Percentiles rank a stretch among this genome's conserved stretches.
Evolutionary conservation across 2,888 invertebrate species (phyloP).

Genomic region (Emmelina monodactyla): DNA sequence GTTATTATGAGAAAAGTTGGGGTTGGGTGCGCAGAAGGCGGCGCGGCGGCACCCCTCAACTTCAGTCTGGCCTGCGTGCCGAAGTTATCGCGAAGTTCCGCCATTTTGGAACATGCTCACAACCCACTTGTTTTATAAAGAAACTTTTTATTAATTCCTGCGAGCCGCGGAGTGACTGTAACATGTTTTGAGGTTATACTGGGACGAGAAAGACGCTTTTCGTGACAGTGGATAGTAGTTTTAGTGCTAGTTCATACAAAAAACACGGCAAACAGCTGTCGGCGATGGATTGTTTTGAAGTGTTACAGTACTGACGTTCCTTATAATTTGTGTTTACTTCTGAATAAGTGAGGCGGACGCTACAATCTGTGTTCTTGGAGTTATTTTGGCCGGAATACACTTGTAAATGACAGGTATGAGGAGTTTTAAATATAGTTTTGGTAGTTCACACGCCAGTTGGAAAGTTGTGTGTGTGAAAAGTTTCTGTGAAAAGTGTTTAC

Average conservation of each 20-base stretch:
- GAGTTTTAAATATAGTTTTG: constrained; percentile 43
- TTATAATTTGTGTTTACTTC: constrained; percentile 62
- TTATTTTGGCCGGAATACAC: constrained; percentile 30
- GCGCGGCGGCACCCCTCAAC: constrained; percentile 59
- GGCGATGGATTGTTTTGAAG: constrained; percentile 56
- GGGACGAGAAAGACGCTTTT: constrained; percentile 46
- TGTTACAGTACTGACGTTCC: constrained; percentile 49
- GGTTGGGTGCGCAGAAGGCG: constrained; percentile 43
- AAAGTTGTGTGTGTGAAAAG: constrained; percentile 54
- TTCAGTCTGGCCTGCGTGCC: constrained; percentile 65
- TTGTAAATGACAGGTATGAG: constrained; percentile 35
- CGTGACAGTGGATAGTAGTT: constrained; percentile 36
- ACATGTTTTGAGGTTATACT: constrained; percentile 66
- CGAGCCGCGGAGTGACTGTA: constrained; percentile 66
- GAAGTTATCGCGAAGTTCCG: constrained; percentile 68
- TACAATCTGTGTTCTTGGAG: constrained; percentile 34
- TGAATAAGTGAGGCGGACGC: constrained; percentile 40
- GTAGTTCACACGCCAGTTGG: constrained; percentile 32
- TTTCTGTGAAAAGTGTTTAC: constrained; percentile 44
- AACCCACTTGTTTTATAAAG: constrained; percentile 69
- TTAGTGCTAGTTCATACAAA: constrained; percentile 21
- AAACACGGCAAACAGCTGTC: constrained; percentile 25
- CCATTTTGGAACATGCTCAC: constrained; percentile 69
- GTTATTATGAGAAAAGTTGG: constrained; percentile 55
- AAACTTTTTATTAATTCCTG: constrained; percentile 69